Base-by-base conservation (phyloP, 2,888 invertebrate genomes). In the Altica lythri region DNA sequence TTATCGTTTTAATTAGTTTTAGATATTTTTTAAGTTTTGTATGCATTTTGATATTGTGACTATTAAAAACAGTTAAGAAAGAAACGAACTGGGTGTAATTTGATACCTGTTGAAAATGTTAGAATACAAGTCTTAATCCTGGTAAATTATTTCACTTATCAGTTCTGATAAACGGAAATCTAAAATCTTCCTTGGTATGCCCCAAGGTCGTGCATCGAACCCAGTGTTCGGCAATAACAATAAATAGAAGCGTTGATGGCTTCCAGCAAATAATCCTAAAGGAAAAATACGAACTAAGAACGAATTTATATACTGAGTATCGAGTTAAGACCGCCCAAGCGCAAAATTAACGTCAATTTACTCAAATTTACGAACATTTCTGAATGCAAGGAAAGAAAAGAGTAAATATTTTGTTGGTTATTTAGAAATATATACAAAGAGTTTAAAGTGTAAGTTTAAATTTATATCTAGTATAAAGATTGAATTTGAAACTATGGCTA, bases 301-400 rank as follows among this genome's bases (percentile, higher is more conserved):
- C 22, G 38, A 38, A 38, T 38, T 38, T 38, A 38, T 38, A 38
- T 38, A 38, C 38, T 6, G 38, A 38, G 38, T 18, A 38, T 38
- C 38, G 38, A 18, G 38, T 38, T 38, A 22, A 48, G 53, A 53
- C 53, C 48, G 53, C 53, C 53, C 53, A 53, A 53, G 53, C 27
- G 47, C 43, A 34, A 42, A 53, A 53, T 53, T 55, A 46, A 45
- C 29, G 55, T 55, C 55, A 50, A 50, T 55, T 55, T 55, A 45
- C 46, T 50, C 37, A 43, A 55, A 55, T 55, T 47, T 55, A 55
- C 55, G 46, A n/a, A 43, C 42, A 55, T 50, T 50, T 30, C 38
- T 35, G 14, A 16, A 17, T 35, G 13, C n/a, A 19, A 22, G 38
- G 2, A 19, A n/a, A 19, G 5, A 38, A 38, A 38, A 38, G 19